Evolutionary conservation across 1,140 invertebrate genomes (phyloP), one percentile per base, ranked within the genome.

Genomic region (Ceratosolen solmsi): DNA sequence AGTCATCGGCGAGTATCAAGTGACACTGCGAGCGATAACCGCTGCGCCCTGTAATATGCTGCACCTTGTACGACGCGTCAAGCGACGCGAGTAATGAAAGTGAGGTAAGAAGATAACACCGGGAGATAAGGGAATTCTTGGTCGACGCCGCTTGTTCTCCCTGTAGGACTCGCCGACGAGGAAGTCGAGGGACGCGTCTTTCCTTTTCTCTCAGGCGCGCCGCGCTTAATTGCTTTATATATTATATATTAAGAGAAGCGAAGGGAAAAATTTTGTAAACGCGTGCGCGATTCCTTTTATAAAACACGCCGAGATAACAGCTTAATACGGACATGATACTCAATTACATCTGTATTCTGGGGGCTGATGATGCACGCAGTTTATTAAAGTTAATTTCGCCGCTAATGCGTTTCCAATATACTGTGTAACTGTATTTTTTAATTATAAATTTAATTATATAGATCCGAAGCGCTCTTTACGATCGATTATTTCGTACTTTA

Each of bases 1-100:
- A 88, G 85, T 89, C 84, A 87, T 86, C 84, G 30, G 77, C 51
- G n/a, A 75, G 65, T 30, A 82, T 58, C 70, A 74, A 80, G 41
- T 84, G 86, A 84, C 84, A 82, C 65, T 58, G 74, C 78, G 65
- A 71, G 65, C 51, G 54, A 71, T 71, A 60, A 46, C 33, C 49
- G 27, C 51, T 58, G 41, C 51, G 70, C 73, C 51, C 36, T 41
- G 80, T 84, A 84, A 82, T 68, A 63, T 41, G 78, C 36, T 60
- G 56, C 70, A 80, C 79, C 70, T 80, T 73, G 38, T 73, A 65
- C 25, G 75, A 41, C 46, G 46, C 75, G 75, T 79, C 77, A 79
- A 71, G 46, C 58, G 22, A 82, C 58, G 36, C 51, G 54, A 68
- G 75, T 84, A 83, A 73, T 80, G 82, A 74, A 84, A 58, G 58